These are phyloP conservation scores for Exephanes ischioxanthus DNA, from an alignment of 2,888 invertebrate species.

Conservation along the genomic window DNA sequence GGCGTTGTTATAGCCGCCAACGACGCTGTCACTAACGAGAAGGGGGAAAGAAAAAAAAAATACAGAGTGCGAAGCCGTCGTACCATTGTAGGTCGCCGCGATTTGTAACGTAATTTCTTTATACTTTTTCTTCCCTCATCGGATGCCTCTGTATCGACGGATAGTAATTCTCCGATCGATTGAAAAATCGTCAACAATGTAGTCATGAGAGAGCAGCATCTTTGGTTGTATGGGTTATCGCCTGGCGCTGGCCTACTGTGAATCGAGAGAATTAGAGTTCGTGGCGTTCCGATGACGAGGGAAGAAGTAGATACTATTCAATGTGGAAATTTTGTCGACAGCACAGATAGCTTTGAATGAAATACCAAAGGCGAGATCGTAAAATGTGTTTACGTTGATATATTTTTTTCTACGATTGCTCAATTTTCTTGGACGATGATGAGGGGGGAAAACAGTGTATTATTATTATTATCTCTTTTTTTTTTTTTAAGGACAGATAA, in stretches of 20 bases:
- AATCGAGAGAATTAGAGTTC: no score
- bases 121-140: conserved; percentile 70
- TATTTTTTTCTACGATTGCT: not conserved
- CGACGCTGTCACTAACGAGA: conserved; percentile 34
- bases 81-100: conserved; percentile 83
- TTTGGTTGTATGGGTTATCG: not conserved
- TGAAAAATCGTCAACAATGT: not conserved
- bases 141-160: conserved; percentile 2
- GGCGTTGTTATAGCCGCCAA: conserved; percentile 35
- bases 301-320: not conserved
- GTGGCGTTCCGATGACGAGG: no score
- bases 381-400: not conserved
- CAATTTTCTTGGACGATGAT: conserved; percentile 1
- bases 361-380: not conserved
- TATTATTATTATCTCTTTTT: no score
- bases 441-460: not conserved
- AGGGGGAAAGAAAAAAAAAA: conserved; percentile 30
- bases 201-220: not conserved
- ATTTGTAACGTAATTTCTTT: conserved; percentile 83
- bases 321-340: not conserved
- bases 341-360: not conserved
- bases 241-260: no score
- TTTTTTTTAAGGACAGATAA: conserved; percentile 28
- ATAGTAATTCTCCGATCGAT: not conserved
- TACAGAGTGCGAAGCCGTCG: conserved; percentile 77